Conservation (phyloP, 2,797 vertebrate genomes). For the Oreortyx pictus region DNA sequence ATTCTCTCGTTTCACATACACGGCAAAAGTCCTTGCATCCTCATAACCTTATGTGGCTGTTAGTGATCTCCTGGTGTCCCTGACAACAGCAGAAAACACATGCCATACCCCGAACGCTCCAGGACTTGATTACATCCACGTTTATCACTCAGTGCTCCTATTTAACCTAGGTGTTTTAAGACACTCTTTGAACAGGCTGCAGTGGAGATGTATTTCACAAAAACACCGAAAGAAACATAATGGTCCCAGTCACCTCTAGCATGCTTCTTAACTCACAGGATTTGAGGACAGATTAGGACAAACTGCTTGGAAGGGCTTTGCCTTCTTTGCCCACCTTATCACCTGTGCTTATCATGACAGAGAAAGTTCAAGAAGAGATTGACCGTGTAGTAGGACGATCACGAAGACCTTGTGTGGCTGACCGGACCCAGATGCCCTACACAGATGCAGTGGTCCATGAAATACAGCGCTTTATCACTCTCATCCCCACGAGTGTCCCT, state of each 20-base stretch:
- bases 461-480: conserved; percentile 72
- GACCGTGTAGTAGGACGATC: conserved; percentile 58
- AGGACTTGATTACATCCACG: background rate
- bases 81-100: too few species aligned
- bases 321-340: background rate
- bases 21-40: too few species aligned
- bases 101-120: background rate
- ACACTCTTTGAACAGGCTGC: background rate
- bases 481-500: conserved; percentile 37
- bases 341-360: conserved; percentile 37
- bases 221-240: background rate
- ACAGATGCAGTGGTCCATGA: conserved; percentile 69
- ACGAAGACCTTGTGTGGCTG: conserved; percentile 55
- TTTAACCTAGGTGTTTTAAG: background rate
- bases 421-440: conserved; percentile 68
- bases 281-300: background rate
- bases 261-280: background rate
- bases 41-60: too few species aligned
- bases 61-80: too few species aligned
- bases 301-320: background rate
- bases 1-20: too few species aligned
- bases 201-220: background rate
- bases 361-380: conserved; percentile 76
- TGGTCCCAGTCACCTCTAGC: background rate
- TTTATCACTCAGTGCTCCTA: background rate